These are phyloP conservation scores for Lanius ludovicianus DNA, from an alignment of 2,113 vertebrate genomes.

Conservation along the genomic window DNA sequence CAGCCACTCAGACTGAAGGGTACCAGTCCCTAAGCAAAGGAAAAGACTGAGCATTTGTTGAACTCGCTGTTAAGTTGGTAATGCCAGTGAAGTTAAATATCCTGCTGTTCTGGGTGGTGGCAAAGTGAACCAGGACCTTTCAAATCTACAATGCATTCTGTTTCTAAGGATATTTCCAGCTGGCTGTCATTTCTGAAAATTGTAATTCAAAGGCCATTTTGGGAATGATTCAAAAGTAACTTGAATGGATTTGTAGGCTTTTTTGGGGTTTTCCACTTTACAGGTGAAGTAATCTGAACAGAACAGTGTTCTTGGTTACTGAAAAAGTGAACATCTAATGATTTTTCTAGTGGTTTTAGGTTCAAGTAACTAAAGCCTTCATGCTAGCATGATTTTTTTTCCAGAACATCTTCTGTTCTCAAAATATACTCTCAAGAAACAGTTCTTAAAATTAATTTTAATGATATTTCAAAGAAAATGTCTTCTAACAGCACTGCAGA, in stretches of 20 bases:
- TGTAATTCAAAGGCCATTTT: neutral
- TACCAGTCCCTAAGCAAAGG: neutral
- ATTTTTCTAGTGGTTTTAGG: neutral
- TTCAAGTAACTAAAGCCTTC: neutral
- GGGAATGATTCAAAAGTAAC: neutral
- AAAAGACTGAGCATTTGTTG: neutral
- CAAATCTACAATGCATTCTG: neutral
- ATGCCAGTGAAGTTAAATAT: neutral
- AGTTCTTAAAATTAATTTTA: neutral
- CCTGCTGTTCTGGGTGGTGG: neutral
- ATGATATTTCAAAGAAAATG: neutral
- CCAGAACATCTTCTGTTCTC: neutral
- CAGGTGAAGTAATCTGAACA: neutral
- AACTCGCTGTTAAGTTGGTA: neutral
- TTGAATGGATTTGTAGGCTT: neutral
- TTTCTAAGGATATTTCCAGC: neutral
- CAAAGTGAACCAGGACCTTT: neutral
- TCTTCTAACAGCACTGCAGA: neutral
- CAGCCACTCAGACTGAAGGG: neutral
- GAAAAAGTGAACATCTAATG: neutral
- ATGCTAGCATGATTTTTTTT: neutral
- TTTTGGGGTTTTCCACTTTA: neutral
- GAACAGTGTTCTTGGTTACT: neutral
- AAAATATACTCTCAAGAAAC: neutral
- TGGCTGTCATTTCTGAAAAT: neutral